These are phyloP conservation scores for Orthosia gracilis DNA, from an alignment of 2,888 invertebrate species.

Conservation along the genomic window DNA sequence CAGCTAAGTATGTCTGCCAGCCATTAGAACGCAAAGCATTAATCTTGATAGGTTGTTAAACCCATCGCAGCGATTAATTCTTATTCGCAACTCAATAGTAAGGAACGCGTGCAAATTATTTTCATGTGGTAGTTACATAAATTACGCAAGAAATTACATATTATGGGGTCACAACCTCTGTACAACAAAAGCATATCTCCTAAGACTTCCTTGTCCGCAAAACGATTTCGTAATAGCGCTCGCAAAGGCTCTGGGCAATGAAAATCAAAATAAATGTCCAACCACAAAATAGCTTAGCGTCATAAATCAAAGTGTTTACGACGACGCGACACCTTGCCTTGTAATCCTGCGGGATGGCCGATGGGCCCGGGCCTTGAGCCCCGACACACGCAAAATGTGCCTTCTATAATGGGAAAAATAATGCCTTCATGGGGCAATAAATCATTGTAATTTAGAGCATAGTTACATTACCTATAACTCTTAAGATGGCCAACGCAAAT, in stretches of 20 bases:
- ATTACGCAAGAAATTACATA: constrained; percentile 47
- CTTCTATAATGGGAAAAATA: constrained; percentile 71
- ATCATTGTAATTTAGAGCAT: constrained; percentile 79
- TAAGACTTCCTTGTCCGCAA: constrained; percentile 60
- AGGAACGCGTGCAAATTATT: constrained; percentile 47
- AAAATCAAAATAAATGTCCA: constrained; percentile 77
- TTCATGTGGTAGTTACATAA: constrained; percentile 50
- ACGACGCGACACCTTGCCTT: constrained; percentile 66
- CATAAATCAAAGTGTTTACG: constrained; percentile 83
- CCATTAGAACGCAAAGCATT: constrained; percentile 39
- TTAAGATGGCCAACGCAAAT: constrained; percentile 29
- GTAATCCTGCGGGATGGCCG: constrained; percentile 68
- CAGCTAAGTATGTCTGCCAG: constrained; percentile 17
- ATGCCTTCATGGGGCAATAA: constrained; percentile 64
- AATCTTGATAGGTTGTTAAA: constrained; percentile 43
- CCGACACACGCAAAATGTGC: constrained; percentile 64
- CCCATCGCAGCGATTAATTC: constrained; percentile 36
- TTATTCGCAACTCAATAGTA: constrained; percentile 48
- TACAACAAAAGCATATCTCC: constrained; percentile 50
- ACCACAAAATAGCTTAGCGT: constrained; percentile 73
- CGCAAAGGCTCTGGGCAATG: constrained; percentile 66
- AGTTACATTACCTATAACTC: constrained; percentile 65
- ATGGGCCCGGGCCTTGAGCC: constrained; percentile 37
- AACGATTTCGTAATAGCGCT: constrained; percentile 59
- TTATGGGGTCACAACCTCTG: constrained; percentile 52